Evolutionary conservation across 1,140 invertebrate genomes (phyloP).

Genomic region (Drosophila gunungcola): DNA sequence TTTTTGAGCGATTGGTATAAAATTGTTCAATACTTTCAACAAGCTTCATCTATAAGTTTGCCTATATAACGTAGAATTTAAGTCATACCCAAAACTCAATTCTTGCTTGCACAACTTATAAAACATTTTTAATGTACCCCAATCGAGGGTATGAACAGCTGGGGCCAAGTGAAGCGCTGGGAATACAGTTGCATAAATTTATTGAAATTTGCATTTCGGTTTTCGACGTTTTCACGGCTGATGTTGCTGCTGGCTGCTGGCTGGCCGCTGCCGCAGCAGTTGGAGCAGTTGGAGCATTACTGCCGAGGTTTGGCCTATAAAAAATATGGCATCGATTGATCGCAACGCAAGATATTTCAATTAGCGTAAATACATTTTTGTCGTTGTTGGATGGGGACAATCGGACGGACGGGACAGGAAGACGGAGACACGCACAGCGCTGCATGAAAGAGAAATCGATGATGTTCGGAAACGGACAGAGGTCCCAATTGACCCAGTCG

Average conservation of each 20-base stretch:
- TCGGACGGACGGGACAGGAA: conserved; percentile 20
- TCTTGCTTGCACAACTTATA: neutral
- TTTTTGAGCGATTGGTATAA: neutral
- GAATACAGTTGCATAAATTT: conserved; percentile 79
- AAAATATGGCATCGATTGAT: conserved; percentile 83
- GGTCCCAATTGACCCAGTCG: conserved; percentile 24
- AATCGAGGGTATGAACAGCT: conserved; percentile 15
- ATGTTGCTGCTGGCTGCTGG: conserved; percentile 25
- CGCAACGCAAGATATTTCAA: conserved; percentile 82
- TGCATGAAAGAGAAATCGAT: conserved; percentile 72
- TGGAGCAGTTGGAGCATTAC: conserved; percentile 8
- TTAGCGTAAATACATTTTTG: conserved; percentile 84
- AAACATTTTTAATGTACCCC: neutral
- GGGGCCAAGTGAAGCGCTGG: conserved; percentile 44
- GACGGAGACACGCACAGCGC: conserved; percentile 42
- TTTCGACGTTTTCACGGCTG: conserved; percentile 35
- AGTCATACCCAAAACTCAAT: neutral
- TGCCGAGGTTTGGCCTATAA: conserved; percentile 67
- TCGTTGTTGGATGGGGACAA: conserved; percentile 55
- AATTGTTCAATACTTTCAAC: neutral
- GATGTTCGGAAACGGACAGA: conserved; percentile 51
- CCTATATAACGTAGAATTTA: too few relatives aligned
- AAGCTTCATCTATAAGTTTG: too few relatives aligned
- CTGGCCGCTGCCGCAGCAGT: conserved; percentile 15
- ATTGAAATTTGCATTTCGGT: conserved; percentile 81